phyloP scores from a whole-genome alignment of 2,797 vertebrate genomes.

The Decapterus maruadsi region DNA sequence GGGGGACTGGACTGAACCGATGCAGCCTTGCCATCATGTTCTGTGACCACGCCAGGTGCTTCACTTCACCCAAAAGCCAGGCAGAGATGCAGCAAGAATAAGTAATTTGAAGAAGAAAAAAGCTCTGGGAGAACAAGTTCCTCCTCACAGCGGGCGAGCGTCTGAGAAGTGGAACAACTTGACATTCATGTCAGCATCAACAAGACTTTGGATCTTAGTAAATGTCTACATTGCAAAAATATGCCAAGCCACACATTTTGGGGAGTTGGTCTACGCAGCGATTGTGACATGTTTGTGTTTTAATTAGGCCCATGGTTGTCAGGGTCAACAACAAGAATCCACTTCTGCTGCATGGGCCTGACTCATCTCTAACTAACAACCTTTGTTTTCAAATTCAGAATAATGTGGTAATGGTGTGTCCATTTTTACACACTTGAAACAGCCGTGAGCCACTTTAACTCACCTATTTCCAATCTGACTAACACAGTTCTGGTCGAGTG shows the following conservation, averaged over 20 bases:
- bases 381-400: background rate
- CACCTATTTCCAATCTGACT: background rate
- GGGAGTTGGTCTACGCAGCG: background rate
- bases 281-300: slow-evolving; percentile 7
- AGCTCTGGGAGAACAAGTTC: slow-evolving; percentile 3
- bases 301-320: slow-evolving; percentile 5
- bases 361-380: background rate
- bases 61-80: background rate
- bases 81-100: slow-evolving; percentile 6
- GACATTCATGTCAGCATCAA: slow-evolving; percentile 12
- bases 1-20: background rate
- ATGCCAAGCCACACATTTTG: background rate
- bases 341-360: background rate
- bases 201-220: slow-evolving; percentile 1
- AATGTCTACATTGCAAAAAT: slow-evolving; percentile 13
- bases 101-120: slow-evolving; percentile 2
- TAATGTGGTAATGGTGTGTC: background rate
- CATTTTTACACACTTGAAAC: background rate
- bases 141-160: slow-evolving; percentile 12
- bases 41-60: background rate
- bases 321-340: slow-evolving; percentile 1
- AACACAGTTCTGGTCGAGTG: background rate
- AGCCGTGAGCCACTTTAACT: background rate
- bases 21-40: background rate
- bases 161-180: slow-evolving; percentile 7